These are phyloP conservation scores for Apodemus sylvaticus DNA, from an alignment of 2,113 vertebrate species.

Conservation along the genomic window DNA sequence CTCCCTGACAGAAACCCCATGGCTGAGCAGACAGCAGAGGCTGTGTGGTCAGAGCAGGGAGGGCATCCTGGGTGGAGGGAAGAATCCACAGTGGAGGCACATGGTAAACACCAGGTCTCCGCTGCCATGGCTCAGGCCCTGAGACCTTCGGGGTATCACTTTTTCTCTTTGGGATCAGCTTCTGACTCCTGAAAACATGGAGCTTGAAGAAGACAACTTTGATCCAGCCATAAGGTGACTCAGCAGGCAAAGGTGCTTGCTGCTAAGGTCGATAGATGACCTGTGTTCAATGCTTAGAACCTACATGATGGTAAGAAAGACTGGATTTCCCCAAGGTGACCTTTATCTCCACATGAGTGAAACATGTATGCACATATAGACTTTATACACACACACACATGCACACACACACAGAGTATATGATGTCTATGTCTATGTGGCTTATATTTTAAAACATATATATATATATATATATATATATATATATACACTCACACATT, in stretches of 20 bases:
- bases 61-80: neutral
- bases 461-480: neutral
- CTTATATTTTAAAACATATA: no score
- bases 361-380: neutral
- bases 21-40: neutral
- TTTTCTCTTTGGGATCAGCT: neutral
- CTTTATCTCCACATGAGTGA: neutral
- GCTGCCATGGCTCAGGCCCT: neutral
- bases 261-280: neutral
- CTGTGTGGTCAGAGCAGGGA: neutral
- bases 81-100: neutral
- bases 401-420: no score
- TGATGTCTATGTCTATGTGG: no score
- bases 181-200: slow-evolving; percentile 7
- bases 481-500: neutral
- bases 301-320: neutral
- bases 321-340: neutral
- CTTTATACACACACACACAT: neutral
- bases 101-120: neutral
- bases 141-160: neutral
- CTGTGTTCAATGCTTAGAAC: neutral
- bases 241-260: neutral
- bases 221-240: neutral
- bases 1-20: neutral
- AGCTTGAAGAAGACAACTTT: neutral